Base-by-base conservation (phyloP, 2,113 vertebrate genomes). In the Fregata magnificens region DNA sequence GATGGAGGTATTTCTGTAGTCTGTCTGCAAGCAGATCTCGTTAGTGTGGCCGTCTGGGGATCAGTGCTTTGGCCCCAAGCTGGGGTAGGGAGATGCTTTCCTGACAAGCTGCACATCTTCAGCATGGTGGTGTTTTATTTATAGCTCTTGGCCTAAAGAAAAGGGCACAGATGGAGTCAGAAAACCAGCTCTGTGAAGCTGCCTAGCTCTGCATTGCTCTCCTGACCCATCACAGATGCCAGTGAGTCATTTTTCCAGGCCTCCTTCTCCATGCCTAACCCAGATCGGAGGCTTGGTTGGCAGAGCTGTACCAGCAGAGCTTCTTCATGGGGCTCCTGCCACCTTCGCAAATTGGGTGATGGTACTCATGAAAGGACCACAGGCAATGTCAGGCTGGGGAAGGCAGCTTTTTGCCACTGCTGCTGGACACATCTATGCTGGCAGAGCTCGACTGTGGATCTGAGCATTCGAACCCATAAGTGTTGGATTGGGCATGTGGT, bases 61-160 rank as follows among this genome's bases (percentile, higher is more conserved):
- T 45, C 0, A 0, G 24, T 12, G 55, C 31, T 47, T 31, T 78
- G 80, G 53, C 70, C 69, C 70, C 40, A 13, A 0, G 47, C 3
- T 73, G 61, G 76, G 38, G 16, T 1, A 16, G 81, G 88, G 67
- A 74, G 40, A 6, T 36, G 66, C 18, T 73, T 3, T 73, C 81
- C 66, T 59, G 77, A 10, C 32, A 24, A 50, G 20, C 79, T 67
- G 58, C 93, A 26, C 79, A 12, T 49, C 69, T 72, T 32, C 79
- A 67, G 19, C 16, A 2, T 3, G 9, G 4, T 24, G 82, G 58
- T 29, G 53, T 5, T 73, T 62, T 8, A 53, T 73, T 78, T 20
- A 2, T 15, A 25, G 10, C 69, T 56, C 59, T 73, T 55, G 49
- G 38, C 65, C 44, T 34, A 34, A 34, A 80, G 74, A 9, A 24